These are phyloP conservation scores for Drosophila atroscutellata DNA, from an alignment of 2,888 invertebrate genomes.

Conservation along the genomic window DNA sequence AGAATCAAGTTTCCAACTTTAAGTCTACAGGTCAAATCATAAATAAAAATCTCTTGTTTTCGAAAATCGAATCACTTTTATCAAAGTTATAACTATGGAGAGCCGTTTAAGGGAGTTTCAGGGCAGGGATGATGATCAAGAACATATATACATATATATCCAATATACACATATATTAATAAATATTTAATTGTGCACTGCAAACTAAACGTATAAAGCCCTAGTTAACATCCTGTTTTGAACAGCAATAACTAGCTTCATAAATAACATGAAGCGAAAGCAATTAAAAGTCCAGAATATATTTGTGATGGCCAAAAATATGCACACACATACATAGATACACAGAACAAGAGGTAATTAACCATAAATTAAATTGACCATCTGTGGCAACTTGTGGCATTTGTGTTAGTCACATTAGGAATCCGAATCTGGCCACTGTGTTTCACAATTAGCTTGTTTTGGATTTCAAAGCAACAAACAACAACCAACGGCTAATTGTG, in stretches of 20 bases:
- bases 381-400: constrained; percentile 12
- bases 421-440: background rate
- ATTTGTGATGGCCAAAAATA: constrained; percentile 1
- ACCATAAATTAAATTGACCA: constrained; percentile 25
- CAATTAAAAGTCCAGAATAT: constrained; percentile 20
- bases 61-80: background rate
- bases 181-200: background rate
- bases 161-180: background rate
- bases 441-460: constrained; percentile 18
- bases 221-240: background rate
- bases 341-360: constrained; percentile 26
- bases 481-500: constrained; percentile 16
- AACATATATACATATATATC: background rate
- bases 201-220: background rate
- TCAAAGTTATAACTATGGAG: background rate
- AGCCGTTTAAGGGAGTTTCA: background rate
- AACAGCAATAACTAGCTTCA: constrained; percentile 1
- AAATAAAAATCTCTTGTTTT: background rate
- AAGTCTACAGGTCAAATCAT: background rate
- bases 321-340: background rate
- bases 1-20: background rate
- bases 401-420: constrained; percentile 6
- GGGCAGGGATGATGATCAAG: background rate
- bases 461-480: constrained; percentile 19
- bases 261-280: constrained; percentile 11